Percentiles rank a stretch among this genome's conserved stretches.
These are phyloP conservation scores for Dermolepida albohirtum DNA, from an alignment of 2,888 invertebrate genomes.

Conservation along the genomic window DNA sequence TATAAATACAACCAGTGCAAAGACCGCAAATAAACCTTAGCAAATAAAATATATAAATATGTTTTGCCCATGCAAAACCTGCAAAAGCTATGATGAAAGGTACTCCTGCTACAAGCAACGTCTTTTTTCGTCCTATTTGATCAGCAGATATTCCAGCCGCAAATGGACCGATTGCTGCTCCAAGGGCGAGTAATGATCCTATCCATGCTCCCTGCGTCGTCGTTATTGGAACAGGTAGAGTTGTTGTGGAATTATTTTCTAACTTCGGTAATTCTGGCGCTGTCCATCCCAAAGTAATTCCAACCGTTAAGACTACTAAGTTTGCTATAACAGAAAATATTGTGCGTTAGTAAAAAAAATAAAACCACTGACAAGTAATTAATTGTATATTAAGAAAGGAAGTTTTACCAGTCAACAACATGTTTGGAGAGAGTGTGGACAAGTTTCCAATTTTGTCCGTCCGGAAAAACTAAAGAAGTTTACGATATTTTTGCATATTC, in stretches of 20 bases:
- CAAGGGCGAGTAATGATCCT: slow-evolving; percentile 76
- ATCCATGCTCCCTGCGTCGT: slow-evolving; percentile 77
- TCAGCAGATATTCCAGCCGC: slow-evolving; percentile 74
- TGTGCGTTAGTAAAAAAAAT: no score
- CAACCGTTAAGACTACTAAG: slow-evolving; percentile 62
- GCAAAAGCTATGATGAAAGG: slow-evolving; percentile 70
- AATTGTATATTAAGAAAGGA: no score
- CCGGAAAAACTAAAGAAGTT: no score
- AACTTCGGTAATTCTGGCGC: slow-evolving; percentile 52
- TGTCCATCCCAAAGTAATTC: slow-evolving; percentile 65
- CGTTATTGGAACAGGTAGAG: slow-evolving; percentile 65
- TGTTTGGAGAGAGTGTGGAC: no score
- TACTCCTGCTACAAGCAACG: slow-evolving; percentile 72
- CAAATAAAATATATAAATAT: slow-evolving; percentile 41
- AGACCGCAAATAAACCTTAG: slow-evolving; percentile 47
- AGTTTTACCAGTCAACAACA: no score
- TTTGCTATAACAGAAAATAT: slow-evolving; percentile 59
- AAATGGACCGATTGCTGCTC: slow-evolving; percentile 74
- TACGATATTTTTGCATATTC: no score
- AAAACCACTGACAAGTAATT: no score
- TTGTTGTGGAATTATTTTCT: slow-evolving; percentile 58
- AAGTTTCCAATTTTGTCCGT: no score
- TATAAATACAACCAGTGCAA: slow-evolving; percentile 73
- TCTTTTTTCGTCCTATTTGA: slow-evolving; percentile 72
- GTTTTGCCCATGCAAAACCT: slow-evolving; percentile 44